Base-by-base conservation (phyloP, 2,888 invertebrate genomes). In the Leptopterna dolabrata region DNA sequence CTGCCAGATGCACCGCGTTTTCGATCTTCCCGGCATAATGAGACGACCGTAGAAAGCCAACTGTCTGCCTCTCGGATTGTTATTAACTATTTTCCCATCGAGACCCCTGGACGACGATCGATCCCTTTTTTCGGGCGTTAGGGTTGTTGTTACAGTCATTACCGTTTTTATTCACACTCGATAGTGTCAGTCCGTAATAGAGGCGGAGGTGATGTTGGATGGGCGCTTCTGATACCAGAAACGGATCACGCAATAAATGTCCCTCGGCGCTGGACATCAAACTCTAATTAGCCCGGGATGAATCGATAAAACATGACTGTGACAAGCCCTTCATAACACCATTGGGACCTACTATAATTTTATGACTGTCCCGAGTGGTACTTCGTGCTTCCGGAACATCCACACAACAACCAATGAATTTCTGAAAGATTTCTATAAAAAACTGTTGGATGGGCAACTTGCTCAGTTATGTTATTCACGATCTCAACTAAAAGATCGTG, bases 1-100 rank as follows among this genome's bases (percentile, higher is more conserved):
- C 63, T 63, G 63, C 24, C 63, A 63, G 63, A 63, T 63, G 63
- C 63, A 63, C 63, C 63, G 63, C 63, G 63, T 63, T 63, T 11
- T 63, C 27, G 63, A 63, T 24, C n/a, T n/a, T 63, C 24, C 4
- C 63, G 63, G 63, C 27, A 19, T 63, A 63, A 63, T 63, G 63
- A 63, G 63, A 63, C 63, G 11, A 27, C 19, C 36, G 36, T 36
- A 36, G 36, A 36, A 4, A 13, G 24, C 63, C 63, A 63, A 63
- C 63, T 63, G 63, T 24, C 63, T 2, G 63, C 55, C 19, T 9
- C 63, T 13, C 63, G 19, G 63, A 27, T 63, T 63, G 63, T 63
- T 63, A 51, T 63, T 63, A 63, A 63, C 63, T 27, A 27, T 27
- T 24, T 63, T 27, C 27, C 63, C 24, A 27, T 63, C 63, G 11